These are phyloP conservation scores for Archocentrus centrarchus DNA, from an alignment of 2,113 vertebrate species.

Conservation along the genomic window DNA sequence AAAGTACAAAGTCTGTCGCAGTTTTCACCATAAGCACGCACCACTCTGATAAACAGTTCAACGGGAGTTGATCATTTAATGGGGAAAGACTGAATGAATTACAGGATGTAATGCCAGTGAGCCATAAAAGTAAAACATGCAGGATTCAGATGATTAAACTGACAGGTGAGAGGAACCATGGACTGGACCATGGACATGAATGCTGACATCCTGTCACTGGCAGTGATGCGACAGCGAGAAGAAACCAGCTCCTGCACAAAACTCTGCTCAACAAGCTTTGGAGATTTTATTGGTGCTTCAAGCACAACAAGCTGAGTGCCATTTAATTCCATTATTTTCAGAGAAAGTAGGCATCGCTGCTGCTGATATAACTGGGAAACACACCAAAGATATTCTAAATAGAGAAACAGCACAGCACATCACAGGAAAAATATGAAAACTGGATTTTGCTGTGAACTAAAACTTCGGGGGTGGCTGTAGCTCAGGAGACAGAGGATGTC, in stretches of 20 bases:
- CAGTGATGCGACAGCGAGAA: neutral
- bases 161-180: fast-evolving
- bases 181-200: neutral
- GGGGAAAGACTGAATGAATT: neutral
- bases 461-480: too few relatives aligned
- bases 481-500: too few relatives aligned
- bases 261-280: neutral
- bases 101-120: neutral
- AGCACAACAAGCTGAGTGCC: too few relatives aligned
- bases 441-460: neutral
- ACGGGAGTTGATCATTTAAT: neutral
- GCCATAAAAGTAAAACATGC: fast-evolving
- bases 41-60: neutral
- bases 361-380: too few relatives aligned
- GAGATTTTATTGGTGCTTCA: too few relatives aligned
- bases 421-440: neutral
- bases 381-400: neutral
- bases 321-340: too few relatives aligned
- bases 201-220: neutral
- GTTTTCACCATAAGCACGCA: neutral
- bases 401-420: neutral
- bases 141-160: fast-evolving
- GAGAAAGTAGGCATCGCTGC: too few relatives aligned
- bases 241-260: neutral
- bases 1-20: neutral